Evolutionary conservation across 92 coral and sea anemone genomes (phyloP), one percentile per base, ranked within the genome.

Genomic region (Bergia sp.): DNA sequence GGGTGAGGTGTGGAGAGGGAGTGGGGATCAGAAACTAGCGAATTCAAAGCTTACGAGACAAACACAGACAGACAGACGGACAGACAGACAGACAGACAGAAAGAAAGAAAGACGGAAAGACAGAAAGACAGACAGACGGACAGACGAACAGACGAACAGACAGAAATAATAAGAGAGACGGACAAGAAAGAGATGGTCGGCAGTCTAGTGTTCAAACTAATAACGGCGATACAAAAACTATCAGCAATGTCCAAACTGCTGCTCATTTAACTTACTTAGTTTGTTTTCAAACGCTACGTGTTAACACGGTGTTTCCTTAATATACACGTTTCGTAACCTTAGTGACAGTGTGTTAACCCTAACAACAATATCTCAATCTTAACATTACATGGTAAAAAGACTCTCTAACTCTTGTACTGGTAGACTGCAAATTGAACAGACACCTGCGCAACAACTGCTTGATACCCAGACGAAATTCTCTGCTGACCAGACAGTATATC

Each of bases 391-490:
- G 67, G 66, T 53, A 79, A 8, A 1, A 21, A 37, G 9, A 7
- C 15, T 84, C 43, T 37, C 44, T 39, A 45, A 36, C 23, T 45
- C 77, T 71, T 15, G 79, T 36, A 36, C 44, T 84, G 53, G 87
- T 65, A 15, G 38, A 36, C 38, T 72, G 79, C 1, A 50, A 53
- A 66, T 47, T 84, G 16, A 37, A n/a, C 40, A 84, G 23, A 39
- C 87, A 84, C 40, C 15, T 74, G 3, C 53, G 20, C n/a, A 71
- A 7, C 7, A 84, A 13, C 64, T 29, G 44, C 74, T 71, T 84
- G 23, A 84, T 72, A 7, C 87, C 87, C 61, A n/a, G 79, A 10
- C 87, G 79, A 53, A 84, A 71, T 40, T 84, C 87, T n/a, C 87
- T 44, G 78, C 87, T 84, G 37, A 69, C 87, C 64, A 71, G 38